phyloP scores from a whole-genome alignment of 2,797 vertebrate species.

The Pachyuromys duprasi region DNA sequence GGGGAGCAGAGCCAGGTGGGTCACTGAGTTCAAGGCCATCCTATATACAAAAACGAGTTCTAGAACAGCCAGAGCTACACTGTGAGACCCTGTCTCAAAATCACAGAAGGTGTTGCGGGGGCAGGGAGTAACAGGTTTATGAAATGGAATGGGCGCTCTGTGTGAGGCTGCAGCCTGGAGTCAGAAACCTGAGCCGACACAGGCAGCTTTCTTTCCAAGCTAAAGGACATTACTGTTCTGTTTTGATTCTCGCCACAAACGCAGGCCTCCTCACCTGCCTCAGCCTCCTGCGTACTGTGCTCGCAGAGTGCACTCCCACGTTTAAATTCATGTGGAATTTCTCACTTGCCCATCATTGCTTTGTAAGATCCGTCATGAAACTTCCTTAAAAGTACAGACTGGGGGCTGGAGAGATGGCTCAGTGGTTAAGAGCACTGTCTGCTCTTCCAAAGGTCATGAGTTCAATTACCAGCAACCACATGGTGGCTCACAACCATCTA shows the following conservation, averaged over 20 bases:
- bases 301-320: background rate
- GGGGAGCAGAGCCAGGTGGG: background rate
- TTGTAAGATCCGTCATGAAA: background rate
- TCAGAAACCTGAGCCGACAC: background rate
- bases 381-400: background rate
- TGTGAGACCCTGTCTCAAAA: background rate
- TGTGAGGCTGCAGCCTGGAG: background rate
- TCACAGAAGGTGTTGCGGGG: background rate
- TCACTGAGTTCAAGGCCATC: background rate
- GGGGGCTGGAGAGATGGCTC: no score
- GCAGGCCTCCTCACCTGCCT: background rate
- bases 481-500: no score
- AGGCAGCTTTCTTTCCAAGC: background rate
- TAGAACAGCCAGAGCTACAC: background rate
- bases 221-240: background rate
- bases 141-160: no score
- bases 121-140: no score
- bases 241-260: conserved; percentile 49
- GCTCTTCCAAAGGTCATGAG: no score
- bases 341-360: background rate
- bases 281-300: background rate
- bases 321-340: background rate
- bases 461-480: no score
- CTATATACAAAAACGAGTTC: background rate
- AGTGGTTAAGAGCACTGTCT: no score